Base-by-base conservation (phyloP, 2,888 invertebrate genomes). In the Phania funesta region DNA sequence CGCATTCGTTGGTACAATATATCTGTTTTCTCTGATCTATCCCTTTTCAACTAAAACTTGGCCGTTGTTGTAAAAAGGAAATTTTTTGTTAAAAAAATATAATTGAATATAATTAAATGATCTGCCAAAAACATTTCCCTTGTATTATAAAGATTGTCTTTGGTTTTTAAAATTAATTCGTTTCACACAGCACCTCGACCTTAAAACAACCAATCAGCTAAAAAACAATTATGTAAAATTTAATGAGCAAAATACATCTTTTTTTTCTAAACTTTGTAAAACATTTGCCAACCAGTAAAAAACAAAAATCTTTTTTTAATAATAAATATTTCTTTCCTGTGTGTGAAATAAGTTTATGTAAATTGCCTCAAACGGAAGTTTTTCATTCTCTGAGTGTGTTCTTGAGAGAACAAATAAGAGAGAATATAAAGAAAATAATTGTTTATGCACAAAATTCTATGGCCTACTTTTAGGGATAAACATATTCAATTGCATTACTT, bases 361-460 rank as follows among this genome's bases (percentile, higher is more conserved):
- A 52, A 52, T 52, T 52, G 29, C 24, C 52, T 29, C 8, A 52
- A 52, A 7, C 52, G 9, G 9, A 52, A 52, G 29, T 52, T 52
- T 16, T 8, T 1, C 9, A 11, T 52, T 52, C 50, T 48, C 22
- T 3, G 48, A 16, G 26, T 26, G n/a, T n/a, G n/a, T n/a, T n/a
- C n/a, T n/a, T 26, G 50, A 6, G n/a, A 8, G 26, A 8, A 52
- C 24, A 52, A 26, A 18, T n/a, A 13, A 9, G 7, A 26, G 3
- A 26, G 26, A 35, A 18, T 41, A 44, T 44, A 18, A 20, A 22
- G 26, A n/a, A n/a, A n/a, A n/a, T n/a, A n/a, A n/a, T 68, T 38
- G 24, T 56, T 56, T 29, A 56, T 56, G 54, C 46, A 22, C 20
- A 32, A 16, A 56, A 46, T 56, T 41, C 32, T 20, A 56, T 46